Base-by-base conservation (phyloP, 2,888 invertebrate species). In the Troides aeacus region DNA sequence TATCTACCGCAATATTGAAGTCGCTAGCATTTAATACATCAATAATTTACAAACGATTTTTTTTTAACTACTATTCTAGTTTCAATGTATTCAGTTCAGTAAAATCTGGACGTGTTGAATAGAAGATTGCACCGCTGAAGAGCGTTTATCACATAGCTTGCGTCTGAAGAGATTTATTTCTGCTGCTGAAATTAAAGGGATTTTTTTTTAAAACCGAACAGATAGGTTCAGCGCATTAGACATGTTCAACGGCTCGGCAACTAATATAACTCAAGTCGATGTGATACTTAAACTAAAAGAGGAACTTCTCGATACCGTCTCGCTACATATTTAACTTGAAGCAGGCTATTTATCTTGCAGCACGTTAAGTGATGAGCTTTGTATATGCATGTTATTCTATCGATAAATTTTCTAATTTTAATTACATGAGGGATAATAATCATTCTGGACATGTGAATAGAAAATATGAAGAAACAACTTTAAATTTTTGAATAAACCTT, bases 321-420 rank as follows among this genome's bases (percentile, higher is more conserved):
- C 89, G 88, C 89, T 89, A 89, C 89, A 90, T 90, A 90, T 90
- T 89, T 90, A 89, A 89, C 88, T 85, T 81, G 79, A 77, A 84
- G 84, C 84, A 84, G 84, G 86, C 84, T 85, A 89, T 88, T 88
- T 89, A 87, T 88, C 86, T 66, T 66, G 39, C 21, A 62, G 46
- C 65, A 57, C 58, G 24, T 62, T 3, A 39, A 66, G 59, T 50
- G 62, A 50, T 57, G 62, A 30, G 24, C 36, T 57, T 39, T 39
- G 39, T 59, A 21, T 53, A 30, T 61, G 6, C 23, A 42, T 64
- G n/a, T 18, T 10, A 15, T 5, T 23, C 18, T 68, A n/a, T 61
- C 53, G 23, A 61, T 64, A 50, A 15, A 53, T 53, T 53, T 53
- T 39, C 1, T 0, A 39, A 39, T 10, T 39, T 39, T 1, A 8